Percentiles rank a stretch among this genome's conserved stretches.
Evolutionary conservation across 2,797 vertebrate genomes (phyloP).

Genomic region (Myotis daubentonii): DNA sequence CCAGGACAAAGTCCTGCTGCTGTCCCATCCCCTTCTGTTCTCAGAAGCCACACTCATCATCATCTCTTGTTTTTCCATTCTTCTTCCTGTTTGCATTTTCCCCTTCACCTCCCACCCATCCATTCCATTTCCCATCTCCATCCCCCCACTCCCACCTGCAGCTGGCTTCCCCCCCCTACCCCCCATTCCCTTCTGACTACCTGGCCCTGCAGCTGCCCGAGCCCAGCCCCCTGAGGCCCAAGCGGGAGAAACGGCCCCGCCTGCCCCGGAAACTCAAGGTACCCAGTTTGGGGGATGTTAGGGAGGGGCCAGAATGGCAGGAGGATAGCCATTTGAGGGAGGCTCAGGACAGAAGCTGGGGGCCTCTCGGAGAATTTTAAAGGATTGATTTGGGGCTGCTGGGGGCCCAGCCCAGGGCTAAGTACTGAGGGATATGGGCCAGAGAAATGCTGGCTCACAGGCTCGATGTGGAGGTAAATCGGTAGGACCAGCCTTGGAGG

Average conservation of each 20-base stretch:
- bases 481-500: background rate
- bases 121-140: constrained; percentile 74
- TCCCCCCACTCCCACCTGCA: constrained; percentile 63
- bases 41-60: constrained; percentile 72
- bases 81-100: constrained; percentile 74
- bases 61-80: constrained; percentile 79
- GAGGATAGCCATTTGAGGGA: constrained; percentile 49
- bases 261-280: constrained; percentile 86
- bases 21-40: constrained; percentile 57
- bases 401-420: background rate
- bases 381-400: background rate
- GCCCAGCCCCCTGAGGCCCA: constrained; percentile 83
- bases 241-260: constrained; percentile 84
- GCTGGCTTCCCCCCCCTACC: constrained; percentile 82
- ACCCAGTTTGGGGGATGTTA: constrained; percentile 71
- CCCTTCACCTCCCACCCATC: constrained; percentile 71
- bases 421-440: background rate
- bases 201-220: constrained; percentile 84
- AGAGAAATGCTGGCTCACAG: background rate
- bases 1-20: constrained; percentile 71
- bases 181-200: constrained; percentile 85
- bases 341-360: constrained; percentile 37
- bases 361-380: background rate
- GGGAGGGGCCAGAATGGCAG: constrained; percentile 65
- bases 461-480: background rate